phyloP scores from a whole-genome alignment of 1,140 invertebrate genomes.

The Calliphora vicina region DNA sequence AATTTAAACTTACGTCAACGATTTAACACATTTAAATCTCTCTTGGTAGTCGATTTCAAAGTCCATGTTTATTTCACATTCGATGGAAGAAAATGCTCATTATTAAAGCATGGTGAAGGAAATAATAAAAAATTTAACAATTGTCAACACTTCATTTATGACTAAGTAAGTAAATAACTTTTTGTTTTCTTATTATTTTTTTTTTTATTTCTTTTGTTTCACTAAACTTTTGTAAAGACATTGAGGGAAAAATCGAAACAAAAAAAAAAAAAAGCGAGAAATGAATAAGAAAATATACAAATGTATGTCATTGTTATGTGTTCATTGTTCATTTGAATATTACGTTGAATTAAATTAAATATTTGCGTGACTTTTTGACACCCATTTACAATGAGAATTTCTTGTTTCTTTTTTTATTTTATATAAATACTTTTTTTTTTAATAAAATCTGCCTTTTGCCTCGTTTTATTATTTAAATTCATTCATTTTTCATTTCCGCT shows the following conservation, averaged over 20 bases:
- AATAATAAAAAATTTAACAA: not conserved
- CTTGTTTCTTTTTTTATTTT: not conserved
- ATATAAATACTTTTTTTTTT: not conserved
- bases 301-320: not conserved
- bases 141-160: slow-evolving; percentile 19
- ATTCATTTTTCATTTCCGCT: slow-evolving; percentile 7
- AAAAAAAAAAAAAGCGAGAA: not conserved
- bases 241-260: not conserved
- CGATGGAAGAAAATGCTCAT: too few relatives aligned
- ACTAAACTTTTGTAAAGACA: not conserved
- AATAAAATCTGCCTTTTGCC: not conserved
- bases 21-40: too few relatives aligned
- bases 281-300: not conserved
- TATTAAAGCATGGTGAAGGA: too few relatives aligned
- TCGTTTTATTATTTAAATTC: slow-evolving; percentile 7
- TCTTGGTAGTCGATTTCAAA: too few relatives aligned
- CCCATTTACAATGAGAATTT: not conserved
- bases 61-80: too few relatives aligned
- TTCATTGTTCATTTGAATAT: slow-evolving; percentile 7
- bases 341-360: slow-evolving; percentile 11
- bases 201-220: too few relatives aligned
- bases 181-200: not conserved
- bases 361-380: slow-evolving; percentile 16
- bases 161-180: not conserved
- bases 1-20: too few relatives aligned